Evolutionary conservation across 2,113 vertebrate species (phyloP).

Genomic region (Hyaena hyaena): DNA sequence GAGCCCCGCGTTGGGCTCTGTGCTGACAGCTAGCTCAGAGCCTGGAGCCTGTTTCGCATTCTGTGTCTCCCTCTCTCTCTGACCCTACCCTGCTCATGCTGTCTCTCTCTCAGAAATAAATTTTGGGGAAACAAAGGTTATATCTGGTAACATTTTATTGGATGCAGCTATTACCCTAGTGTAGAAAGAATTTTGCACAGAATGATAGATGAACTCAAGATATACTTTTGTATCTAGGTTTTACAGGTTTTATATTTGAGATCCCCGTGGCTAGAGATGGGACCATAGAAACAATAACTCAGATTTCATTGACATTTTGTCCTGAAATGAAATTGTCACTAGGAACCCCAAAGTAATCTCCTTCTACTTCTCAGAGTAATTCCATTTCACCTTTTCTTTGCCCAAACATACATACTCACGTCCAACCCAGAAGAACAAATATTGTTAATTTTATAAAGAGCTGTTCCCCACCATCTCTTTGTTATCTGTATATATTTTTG

Average conservation of each 20-base stretch:
- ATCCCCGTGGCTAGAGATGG: not conserved
- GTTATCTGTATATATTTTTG: not conserved
- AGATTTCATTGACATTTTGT: not conserved
- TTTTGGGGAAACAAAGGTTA: too few relatives aligned
- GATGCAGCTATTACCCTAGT: not conserved
- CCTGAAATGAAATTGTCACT: not conserved
- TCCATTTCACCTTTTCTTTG: not conserved
- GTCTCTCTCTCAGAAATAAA: too few relatives aligned
- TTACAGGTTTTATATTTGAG: constrained; percentile 6
- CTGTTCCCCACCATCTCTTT: not conserved
- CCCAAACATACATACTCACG: not conserved
- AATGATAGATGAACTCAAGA: not conserved
- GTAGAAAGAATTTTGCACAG: not conserved
- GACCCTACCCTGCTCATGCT: too few relatives aligned
- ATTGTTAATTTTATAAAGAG: not conserved
- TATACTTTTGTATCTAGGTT: not conserved
- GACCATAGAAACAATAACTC: not conserved
- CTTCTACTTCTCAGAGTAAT: not conserved
- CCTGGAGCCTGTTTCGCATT: too few relatives aligned
- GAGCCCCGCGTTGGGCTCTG: too few relatives aligned
- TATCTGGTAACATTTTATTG: not conserved
- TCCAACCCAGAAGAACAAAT: not conserved
- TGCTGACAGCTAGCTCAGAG: too few relatives aligned
- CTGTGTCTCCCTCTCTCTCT: too few relatives aligned
- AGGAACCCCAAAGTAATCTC: not conserved